These are phyloP conservation scores for Raja brachyura DNA, from an alignment of 2,113 vertebrate species.

Conservation along the genomic window DNA sequence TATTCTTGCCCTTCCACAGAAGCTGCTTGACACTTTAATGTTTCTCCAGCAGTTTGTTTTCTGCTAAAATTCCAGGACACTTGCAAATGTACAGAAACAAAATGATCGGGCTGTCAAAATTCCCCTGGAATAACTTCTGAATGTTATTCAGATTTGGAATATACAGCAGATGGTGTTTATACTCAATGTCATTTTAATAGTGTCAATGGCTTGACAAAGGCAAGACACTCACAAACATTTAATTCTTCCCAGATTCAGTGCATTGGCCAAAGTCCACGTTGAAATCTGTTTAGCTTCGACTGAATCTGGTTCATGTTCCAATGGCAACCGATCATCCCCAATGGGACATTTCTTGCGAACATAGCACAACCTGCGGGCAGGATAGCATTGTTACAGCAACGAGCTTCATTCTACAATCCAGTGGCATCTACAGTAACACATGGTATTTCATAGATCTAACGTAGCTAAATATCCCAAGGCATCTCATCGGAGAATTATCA, in stretches of 20 bases:
- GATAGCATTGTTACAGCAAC: no score
- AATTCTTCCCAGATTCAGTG: slow-evolving; percentile 17
- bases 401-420: no score
- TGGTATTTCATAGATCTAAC: no score
- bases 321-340: not conserved
- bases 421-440: no score
- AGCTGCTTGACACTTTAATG: no score
- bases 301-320: not conserved
- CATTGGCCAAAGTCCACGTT: slow-evolving; percentile 20
- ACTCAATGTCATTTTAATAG: not conserved
- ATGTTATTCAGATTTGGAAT: not conserved
- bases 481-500: no score
- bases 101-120: not conserved
- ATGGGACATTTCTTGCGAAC: not conserved
- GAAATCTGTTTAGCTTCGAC: slow-evolving; percentile 19
- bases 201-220: slow-evolving; percentile 10
- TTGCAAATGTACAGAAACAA: not conserved
- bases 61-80: not conserved
- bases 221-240: slow-evolving; percentile 8
- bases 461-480: no score
- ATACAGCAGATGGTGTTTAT: not conserved
- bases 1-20: no score
- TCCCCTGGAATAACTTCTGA: not conserved
- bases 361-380: no score
- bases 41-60: no score